A percentile compares a stretch with the other conserved stretches of the same genome.
These are phyloP conservation scores for Boulengeromyrus knoepffleri DNA, from an alignment of 2,113 vertebrate genomes.

Conservation along the genomic window DNA sequence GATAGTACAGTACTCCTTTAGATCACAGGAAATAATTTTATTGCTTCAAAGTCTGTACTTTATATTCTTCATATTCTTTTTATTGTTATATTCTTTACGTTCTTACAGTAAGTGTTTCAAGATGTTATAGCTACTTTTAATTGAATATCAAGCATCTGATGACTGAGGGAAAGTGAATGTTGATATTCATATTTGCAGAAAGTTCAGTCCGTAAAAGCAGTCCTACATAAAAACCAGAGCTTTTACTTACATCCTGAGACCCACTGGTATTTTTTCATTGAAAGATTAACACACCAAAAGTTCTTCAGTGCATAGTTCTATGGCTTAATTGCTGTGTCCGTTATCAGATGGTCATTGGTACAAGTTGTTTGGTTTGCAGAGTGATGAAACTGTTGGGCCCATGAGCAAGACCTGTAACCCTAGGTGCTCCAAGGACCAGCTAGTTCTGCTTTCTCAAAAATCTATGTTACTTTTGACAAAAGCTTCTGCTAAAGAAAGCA, in stretches of 20 bases:
- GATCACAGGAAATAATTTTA: neutral
- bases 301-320: neutral
- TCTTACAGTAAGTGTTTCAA: no score
- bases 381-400: neutral
- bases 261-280: neutral
- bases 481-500: neutral
- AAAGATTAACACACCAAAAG: neutral
- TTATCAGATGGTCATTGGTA: neutral
- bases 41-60: neutral
- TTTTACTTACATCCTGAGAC: neutral
- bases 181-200: neutral
- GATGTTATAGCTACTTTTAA: neutral
- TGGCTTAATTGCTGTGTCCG: neutral
- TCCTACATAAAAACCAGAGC: neutral
- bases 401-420: neutral
- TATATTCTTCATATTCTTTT: neutral
- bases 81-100: no score
- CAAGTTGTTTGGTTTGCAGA: neutral
- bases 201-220: neutral
- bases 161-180: neutral
- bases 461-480: neutral
- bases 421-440: neutral
- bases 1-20: neutral
- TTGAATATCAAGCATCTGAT: neutral
- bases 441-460: neutral